These are phyloP conservation scores for Cromileptes altivelis DNA, from an alignment of 2,113 vertebrate genomes.

Conservation along the genomic window DNA sequence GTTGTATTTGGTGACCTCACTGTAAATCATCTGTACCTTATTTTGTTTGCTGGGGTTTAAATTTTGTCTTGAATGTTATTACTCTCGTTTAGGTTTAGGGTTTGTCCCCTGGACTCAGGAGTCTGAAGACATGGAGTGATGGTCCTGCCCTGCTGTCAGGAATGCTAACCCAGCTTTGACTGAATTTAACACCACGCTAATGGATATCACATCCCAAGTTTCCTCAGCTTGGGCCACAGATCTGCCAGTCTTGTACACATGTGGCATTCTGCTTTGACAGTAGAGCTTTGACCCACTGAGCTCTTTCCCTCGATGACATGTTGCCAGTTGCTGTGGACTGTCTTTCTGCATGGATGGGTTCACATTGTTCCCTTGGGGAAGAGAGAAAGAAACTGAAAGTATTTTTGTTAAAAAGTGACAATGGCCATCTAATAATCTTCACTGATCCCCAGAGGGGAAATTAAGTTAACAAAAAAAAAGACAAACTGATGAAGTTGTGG, in stretches of 20 bases:
- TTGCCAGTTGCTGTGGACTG: neutral
- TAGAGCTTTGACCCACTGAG: slow-evolving; percentile 10
- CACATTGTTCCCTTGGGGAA: neutral
- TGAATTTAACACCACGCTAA: slow-evolving; percentile 3
- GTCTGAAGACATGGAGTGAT: slow-evolving; percentile 13
- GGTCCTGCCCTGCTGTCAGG: slow-evolving; percentile 1
- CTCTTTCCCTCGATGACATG: neutral
- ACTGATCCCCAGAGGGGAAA: too few species aligned
- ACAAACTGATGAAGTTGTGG: neutral
- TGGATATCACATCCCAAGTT: neutral
- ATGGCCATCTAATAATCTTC: neutral
- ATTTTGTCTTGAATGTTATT: slow-evolving; percentile 1
- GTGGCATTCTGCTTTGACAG: neutral
- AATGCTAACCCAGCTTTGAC: slow-evolving; percentile 34
- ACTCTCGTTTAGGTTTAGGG: slow-evolving; percentile 15
- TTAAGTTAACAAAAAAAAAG: too few species aligned
- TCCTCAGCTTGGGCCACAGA: neutral
- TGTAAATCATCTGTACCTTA: neutral
- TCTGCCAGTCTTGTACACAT: neutral
- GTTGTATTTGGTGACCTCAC: neutral
- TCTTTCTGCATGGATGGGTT: neutral
- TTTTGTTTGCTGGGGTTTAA: neutral
- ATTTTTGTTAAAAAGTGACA: neutral
- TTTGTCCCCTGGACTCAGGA: slow-evolving; percentile 10
- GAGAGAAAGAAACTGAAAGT: neutral